Base-by-base conservation (phyloP, 2,888 invertebrate genomes). In the Incurvaria masculella region DNA sequence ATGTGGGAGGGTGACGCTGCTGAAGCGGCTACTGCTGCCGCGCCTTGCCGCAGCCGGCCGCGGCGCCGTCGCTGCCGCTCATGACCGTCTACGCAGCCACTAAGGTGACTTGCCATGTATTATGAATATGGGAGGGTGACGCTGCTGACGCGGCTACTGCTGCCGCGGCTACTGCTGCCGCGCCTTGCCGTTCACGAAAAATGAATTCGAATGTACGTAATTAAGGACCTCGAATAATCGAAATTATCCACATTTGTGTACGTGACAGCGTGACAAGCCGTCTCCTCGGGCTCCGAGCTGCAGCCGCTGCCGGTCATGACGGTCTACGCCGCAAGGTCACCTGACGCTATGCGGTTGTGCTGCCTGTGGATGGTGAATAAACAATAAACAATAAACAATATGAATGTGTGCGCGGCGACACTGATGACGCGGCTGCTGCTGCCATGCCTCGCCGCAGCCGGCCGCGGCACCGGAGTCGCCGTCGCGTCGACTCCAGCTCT, bases 51-150 rank as follows among this genome's bases (percentile, higher is more conserved):
- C 80, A 51, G 81, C 88, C 46, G 81, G 86, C 2, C 80, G 81
- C 46, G 96, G 96, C 0, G 93, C 94, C 0, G 83, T 97, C 96
- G 0, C 68, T 94, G 51, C 94, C 96, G 0, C 74, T 92, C 44
- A 91, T 95, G 89, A 86, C 93, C 0, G 88, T 94, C 0, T 97
- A 97, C 66, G 89, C 91, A 1, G 95, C 96, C 1, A 88, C 91
- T 2, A 96, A 96, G 82, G 89, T 88, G 64, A 57, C 51, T 38
- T 42, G 21, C 19, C 68, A 18, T 14, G n/a, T n/a, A n/a, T n/a
- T n/a, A n/a, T 95, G 14, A 96, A 96, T 67, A 83, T 93, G 8
- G 91, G 89, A 0, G 91, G 95, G 88, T 89, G 21, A 94, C 94
- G 1, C 72, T 89, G 68, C 86, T 96, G 87, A 89, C 88, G 4